Evolutionary conservation across 2,888 invertebrate genomes (phyloP), one percentile per base, ranked within the genome.

Genomic region (Nemoura dubitans): DNA sequence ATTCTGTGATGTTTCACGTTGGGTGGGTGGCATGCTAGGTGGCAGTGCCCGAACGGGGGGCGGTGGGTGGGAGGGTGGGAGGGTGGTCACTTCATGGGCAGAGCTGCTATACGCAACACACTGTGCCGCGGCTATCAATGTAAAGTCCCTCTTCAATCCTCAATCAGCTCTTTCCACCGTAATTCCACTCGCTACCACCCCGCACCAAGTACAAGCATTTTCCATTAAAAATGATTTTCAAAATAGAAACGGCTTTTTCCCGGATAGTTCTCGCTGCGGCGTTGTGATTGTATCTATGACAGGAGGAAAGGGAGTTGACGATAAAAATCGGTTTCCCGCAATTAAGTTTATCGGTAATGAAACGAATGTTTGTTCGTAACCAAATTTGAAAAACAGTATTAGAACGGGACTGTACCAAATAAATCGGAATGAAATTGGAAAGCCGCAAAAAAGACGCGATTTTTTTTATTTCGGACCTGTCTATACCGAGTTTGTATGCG

Each of bases 131-230:
- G 76, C 78, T 84, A 86, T 87, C 87, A 86, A 86, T 87, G 82
- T 87, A 85, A 85, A 86, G 84, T 78, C 85, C 87, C 88, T 86
- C 88, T 88, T 87, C 88, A 87, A 88, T 86, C 87, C 88, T 87
- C 88, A 88, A 88, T 88, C 88, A 88, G 87, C 88, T 87, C 88
- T 88, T 87, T 87, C 87, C 86, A 76, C 87, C 87, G 88, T 87
- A 87, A 88, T 87, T 87, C 88, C 88, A 87, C 87, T 87, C 59
- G 59, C 59, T 59, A 59, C 59, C 59, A 59, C 14, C 85, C 29
- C 59, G 83, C 83, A 85, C 84, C 85, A 76, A 87, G 88, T 88
- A 88, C 88, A 88, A 87, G 88, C 88, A 87, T 87, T 87, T 88
- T 87, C 88, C 88, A 88, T 88, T 87, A 88, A 86, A 84, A 88